These are phyloP conservation scores for Sebastes minor DNA, from an alignment of 2,797 vertebrate species.

Conservation along the genomic window DNA sequence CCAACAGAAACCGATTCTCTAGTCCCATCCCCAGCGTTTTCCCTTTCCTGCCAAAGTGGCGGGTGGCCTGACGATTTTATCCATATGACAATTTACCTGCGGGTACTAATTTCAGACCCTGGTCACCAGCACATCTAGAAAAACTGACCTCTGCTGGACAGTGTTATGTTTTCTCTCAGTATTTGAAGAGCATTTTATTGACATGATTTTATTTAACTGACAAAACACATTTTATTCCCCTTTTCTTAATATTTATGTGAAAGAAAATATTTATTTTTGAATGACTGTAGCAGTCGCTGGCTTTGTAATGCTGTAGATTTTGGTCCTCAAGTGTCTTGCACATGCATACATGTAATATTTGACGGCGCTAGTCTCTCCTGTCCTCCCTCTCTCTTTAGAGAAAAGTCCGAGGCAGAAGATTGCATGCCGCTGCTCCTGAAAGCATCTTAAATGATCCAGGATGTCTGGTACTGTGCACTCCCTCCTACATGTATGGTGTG, in stretches of 20 bases:
- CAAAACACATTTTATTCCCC: conserved; percentile 16
- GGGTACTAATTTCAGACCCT: too few relatives aligned
- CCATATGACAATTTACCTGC: too few relatives aligned
- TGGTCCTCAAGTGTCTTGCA: conserved; percentile 38
- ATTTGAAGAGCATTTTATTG: conserved; percentile 19
- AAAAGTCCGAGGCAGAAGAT: not conserved
- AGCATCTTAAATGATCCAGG: not conserved
- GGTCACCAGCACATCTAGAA: not conserved
- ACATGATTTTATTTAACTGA: conserved; percentile 11
- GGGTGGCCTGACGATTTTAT: too few relatives aligned
- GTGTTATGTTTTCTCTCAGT: conserved; percentile 39
- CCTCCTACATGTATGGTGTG: conserved; percentile 13
- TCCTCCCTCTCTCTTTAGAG: not conserved
- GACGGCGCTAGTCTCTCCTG: not conserved
- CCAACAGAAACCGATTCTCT: too few relatives aligned
- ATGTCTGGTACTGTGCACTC: not conserved
- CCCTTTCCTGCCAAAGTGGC: too few relatives aligned
- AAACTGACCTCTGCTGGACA: conserved; percentile 47
- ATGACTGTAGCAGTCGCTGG: conserved; percentile 3
- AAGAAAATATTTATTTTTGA: conserved; percentile 42
- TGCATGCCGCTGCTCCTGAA: conserved; percentile 20
- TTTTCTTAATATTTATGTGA: conserved; percentile 5
- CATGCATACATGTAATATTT: conserved; percentile 6
- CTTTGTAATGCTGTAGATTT: conserved; percentile 34
- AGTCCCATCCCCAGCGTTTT: too few relatives aligned